Conservation (phyloP, 2,888 invertebrate species). For the Ormyrus pomaceus region DNA sequence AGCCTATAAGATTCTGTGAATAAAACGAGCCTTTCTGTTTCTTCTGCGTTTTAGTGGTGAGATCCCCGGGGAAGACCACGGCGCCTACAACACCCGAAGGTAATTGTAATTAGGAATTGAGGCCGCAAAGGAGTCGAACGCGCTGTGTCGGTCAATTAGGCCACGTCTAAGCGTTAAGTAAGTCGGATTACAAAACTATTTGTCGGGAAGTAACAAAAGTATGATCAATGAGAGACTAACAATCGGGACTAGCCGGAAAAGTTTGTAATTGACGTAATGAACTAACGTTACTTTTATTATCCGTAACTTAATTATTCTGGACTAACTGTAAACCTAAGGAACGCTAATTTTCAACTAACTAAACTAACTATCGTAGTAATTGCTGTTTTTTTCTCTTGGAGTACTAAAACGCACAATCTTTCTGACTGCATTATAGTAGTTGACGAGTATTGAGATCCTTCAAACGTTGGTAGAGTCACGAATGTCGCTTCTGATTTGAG, state of each 20-base stretch:
- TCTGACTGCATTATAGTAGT: background rate
- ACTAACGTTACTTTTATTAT: slow-evolving; percentile 20
- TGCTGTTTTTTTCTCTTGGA: slow-evolving; percentile 32
- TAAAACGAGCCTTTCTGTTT: slow-evolving; percentile 67
- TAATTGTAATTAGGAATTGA: slow-evolving; percentile 77
- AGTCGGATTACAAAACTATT: slow-evolving; percentile 70
- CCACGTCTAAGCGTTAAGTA: slow-evolving; percentile 76
- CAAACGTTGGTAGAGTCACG: slow-evolving; percentile 18
- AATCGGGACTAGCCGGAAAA: slow-evolving; percentile 48
- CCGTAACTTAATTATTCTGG: background rate
- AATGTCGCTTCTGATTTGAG: slow-evolving; percentile 4
- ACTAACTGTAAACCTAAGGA: slow-evolving; percentile 15
- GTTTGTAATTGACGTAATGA: slow-evolving; percentile 21
- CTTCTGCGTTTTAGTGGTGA: slow-evolving; percentile 77
- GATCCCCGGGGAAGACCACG: slow-evolving; percentile 77
- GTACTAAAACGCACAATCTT: slow-evolving; percentile 24
- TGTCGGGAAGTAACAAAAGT: slow-evolving; percentile 47
- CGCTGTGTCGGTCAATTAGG: slow-evolving; percentile 74
- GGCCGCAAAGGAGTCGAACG: slow-evolving; percentile 73
- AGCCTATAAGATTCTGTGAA: slow-evolving; percentile 42
- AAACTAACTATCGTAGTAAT: slow-evolving; percentile 33
- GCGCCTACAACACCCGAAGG: slow-evolving; percentile 76
- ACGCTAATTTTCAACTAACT: slow-evolving; percentile 4
- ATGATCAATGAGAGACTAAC: slow-evolving; percentile 50
- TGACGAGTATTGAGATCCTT: slow-evolving; percentile 2